Base-by-base conservation (phyloP, 2,888 invertebrate genomes). In the Andrena bicolor region DNA sequence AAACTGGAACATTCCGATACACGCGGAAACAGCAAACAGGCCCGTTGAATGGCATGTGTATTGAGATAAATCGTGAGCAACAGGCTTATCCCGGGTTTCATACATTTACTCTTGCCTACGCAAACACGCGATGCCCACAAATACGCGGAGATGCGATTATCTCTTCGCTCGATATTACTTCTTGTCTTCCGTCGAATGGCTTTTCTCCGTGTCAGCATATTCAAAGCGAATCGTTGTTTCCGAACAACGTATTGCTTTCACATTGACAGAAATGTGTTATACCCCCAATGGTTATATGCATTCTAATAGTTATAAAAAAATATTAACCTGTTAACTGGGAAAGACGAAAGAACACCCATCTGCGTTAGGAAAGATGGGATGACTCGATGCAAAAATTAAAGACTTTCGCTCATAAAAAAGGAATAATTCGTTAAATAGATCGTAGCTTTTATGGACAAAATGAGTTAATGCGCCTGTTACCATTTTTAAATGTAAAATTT, bases 61-160 rank as follows among this genome's bases (percentile, higher is more conserved):
- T 71, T 61, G 7, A 20, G 64, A 70, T 53, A 69, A 73, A 82
- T 80, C 77, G 60, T 61, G 65, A 77, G 53, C 58, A 66, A 56
- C 66, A 76, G 65, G 84, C 81, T 87, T 82, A 87, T 76, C 58
- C 78, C 68, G 56, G 71, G 70, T 84, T 84, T 80, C 76, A 82
- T 76, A 76, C 60, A 79, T 78, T 78, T 71, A 74, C 74, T 41
- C 64, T 63, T 58, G 73, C 71, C 80, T 63, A 74, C 56, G 78
- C 72, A 80, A 82, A 80, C 63, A 80, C 66, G 13, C 20, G 3
- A 7, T 49, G 48, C 58, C 56, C 71, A 58, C 71, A 63, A 80
- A 76, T 41, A 60, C 68, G 23, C 51, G 30, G 23, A 58, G 69
- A 69, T 60, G 58, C 61, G 56, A 60, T 51, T 60, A 23, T n/a